phyloP scores from a whole-genome alignment of 2,888 invertebrate genomes.

The Hyposoter didymator region DNA sequence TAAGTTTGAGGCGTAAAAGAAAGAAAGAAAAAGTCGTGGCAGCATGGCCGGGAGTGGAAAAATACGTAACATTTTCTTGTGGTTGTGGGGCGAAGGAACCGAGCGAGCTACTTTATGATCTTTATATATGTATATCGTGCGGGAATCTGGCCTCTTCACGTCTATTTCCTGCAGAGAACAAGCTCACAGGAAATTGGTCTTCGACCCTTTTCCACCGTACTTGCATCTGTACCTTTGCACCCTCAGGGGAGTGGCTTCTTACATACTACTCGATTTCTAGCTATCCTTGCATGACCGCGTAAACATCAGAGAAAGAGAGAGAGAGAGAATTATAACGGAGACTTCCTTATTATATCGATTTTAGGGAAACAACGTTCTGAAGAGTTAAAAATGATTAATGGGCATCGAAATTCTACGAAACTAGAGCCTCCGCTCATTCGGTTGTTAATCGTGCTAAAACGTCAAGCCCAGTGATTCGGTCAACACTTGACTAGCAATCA shows the following conservation, averaged over 20 bases:
- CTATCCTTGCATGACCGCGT: neutral
- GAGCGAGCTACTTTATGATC: too few species aligned
- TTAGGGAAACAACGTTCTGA: too few species aligned
- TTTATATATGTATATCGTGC: neutral
- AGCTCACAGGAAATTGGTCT: constrained; percentile 42
- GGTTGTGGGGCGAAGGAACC: too few species aligned
- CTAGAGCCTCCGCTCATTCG: too few species aligned
- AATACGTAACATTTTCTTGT: too few species aligned
- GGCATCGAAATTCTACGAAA: too few species aligned
- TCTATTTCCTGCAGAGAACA: constrained; percentile 40
- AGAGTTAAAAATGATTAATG: too few species aligned
- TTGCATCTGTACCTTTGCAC: constrained; percentile 19
- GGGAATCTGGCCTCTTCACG: constrained; percentile 23
- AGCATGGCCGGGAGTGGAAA: too few species aligned
- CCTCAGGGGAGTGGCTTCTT: neutral
- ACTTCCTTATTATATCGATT: too few species aligned
- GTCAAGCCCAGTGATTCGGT: neutral
- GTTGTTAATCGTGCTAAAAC: neutral
- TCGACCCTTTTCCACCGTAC: constrained; percentile 33
- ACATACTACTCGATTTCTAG: neutral
- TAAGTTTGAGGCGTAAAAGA: too few species aligned
- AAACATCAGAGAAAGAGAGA: neutral
- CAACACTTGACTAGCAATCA: too few species aligned
- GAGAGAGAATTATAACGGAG: neutral
- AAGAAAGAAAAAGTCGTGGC: too few species aligned